Evolutionary conservation across 2,888 invertebrate genomes (phyloP), one percentile per base, ranked within the genome.

Genomic region (Stenolophus ochropezus): DNA sequence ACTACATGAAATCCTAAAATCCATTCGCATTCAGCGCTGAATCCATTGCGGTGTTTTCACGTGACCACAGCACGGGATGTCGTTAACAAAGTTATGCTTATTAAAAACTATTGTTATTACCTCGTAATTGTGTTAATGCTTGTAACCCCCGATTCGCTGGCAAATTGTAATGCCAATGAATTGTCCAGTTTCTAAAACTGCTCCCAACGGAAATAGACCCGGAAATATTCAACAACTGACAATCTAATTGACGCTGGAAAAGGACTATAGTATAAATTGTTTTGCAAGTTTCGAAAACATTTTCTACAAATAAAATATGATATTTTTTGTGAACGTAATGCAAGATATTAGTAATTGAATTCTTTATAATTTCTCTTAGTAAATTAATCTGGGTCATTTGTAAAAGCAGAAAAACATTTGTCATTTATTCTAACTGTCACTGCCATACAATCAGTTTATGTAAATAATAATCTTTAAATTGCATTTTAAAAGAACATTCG

Each of bases 71-170:
- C 2, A 20, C 21, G 21, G 20, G 20, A 56, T 3, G 56, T 56
- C 5, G 8, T 56, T 56, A 56, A 21, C 11, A 21, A 20, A 56
- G 56, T 56, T 56, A 56, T 56, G 56, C 20, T 56, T 56, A 56
- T 56, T 56, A 56, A 56, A 56, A 56, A 56, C 11, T 56, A 56
- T 21, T 21, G 56, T 21, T 56, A 6, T 56, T 56, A 56, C 21
- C 18, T 1, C 11, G 21, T 56, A 56, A 56, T 56, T 21, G 21
- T 20, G 21, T 56, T 56, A 56, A 18, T 56, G 56, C 8, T 56
- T 18, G 21, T 56, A 56, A 56, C 3, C 5, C 20, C 56, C 20
- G 20, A 56, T 53, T 53, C 16, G n/a, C 18, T 14, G 14, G 20
- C 6, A 18, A 53, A 53, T 53, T 53, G 51, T 53, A 14, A 53